Base-by-base conservation (phyloP, 2,113 vertebrate genomes). In the Dromas ardeola region DNA sequence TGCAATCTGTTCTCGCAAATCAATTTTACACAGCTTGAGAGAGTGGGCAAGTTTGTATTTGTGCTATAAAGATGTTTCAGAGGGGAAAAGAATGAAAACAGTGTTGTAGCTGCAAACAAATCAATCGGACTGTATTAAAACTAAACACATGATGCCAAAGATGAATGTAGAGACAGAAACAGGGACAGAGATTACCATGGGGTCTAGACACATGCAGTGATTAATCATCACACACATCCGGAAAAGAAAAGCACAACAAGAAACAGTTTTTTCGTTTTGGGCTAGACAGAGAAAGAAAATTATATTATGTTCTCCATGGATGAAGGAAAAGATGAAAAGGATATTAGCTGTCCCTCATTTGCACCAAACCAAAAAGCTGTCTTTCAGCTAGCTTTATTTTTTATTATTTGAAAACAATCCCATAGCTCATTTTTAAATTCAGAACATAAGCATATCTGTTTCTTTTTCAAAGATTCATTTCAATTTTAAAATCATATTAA, bases 141-240 rank as follows among this genome's bases (percentile, higher is more conserved):
- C 63, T 81, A 90, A 97, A 96, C 55, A 83, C 78, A 69, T 40
- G 95, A 89, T 92, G 96, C 94, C 93, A 95, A 89, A 95, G 97
- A 98, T 86, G 78, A 96, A 97, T 96, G 96, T 95, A 92, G 67
- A 94, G 76, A 93, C 93, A 95, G 95, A 91, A 95, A 88, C 82
- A 56, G 73, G 73, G 90, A 93, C 91, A 92, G 91, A 95, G 93
- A 95, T 97, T 97, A 96, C 82, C 89, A 95, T 95, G 96, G 87
- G 94, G 94, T 97, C 96, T 91, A 96, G 96, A 97, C 91, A 92
- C 63, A 88, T 71, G 30, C 80, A 38, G 61, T 94, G 96, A 97
- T 97, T 97, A 95, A 96, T 97, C 96, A 96, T 97, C 93, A 95
- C 62, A 81, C 19, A 55, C 56, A 92, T 88, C 53, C 9, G 2